These are phyloP conservation scores for Tupaia tana DNA, from an alignment of 2,113 vertebrate genomes.

Conservation along the genomic window DNA sequence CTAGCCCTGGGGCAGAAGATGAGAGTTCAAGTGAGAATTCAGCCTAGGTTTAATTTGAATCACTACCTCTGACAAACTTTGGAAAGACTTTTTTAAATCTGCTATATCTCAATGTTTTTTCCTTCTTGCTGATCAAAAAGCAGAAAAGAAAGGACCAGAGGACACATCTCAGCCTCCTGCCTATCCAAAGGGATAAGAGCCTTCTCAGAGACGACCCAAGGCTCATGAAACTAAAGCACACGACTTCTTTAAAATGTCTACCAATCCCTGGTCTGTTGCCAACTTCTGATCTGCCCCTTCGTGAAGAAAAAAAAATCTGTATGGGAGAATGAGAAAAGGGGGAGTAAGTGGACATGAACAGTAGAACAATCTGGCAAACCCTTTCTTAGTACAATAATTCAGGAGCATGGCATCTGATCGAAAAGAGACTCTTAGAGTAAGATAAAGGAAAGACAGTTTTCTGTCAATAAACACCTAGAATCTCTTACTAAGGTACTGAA, in stretches of 20 bases:
- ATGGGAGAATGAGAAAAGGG: neutral
- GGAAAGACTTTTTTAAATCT: neutral
- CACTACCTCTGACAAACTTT: constrained; percentile 30
- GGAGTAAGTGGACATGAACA: neutral
- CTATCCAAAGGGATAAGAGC: neutral
- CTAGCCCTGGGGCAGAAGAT: neutral
- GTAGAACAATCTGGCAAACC: neutral
- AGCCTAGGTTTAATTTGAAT: neutral
- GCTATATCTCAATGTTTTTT: neutral
- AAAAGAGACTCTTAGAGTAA: neutral
- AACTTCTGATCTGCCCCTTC: constrained; percentile 13
- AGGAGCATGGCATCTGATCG: constrained; percentile 19
- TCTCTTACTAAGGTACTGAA: neutral
- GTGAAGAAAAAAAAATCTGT: neutral
- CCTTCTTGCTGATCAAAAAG: neutral
- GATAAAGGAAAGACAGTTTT: constrained; percentile 23
- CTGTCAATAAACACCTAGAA: constrained; percentile 30
- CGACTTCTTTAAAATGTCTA: constrained; percentile 10
- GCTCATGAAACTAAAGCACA: neutral
- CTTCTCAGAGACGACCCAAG: neutral
- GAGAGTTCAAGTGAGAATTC: neutral
- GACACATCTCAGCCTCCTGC: accelerated
- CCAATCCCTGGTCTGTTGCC: constrained; percentile 14
- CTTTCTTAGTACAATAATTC: constrained; percentile 26
- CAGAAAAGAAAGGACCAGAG: neutral